Percentiles rank a stretch among this genome's conserved stretches.
Evolutionary conservation across 1,140 invertebrate genomes (phyloP).

Genomic region (Saccostrea cuccullata): DNA sequence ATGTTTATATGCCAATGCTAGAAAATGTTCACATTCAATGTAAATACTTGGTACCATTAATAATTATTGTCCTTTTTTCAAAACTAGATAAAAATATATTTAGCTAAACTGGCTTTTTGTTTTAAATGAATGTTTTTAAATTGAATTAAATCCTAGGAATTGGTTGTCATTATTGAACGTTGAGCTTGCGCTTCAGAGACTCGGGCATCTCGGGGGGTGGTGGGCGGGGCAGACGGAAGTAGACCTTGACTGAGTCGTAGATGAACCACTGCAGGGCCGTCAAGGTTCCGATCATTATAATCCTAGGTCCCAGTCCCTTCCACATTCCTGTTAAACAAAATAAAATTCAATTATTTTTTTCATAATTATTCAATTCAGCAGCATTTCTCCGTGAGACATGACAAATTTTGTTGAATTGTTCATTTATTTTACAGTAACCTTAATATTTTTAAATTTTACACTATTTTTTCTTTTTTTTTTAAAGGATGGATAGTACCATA

Average conservation of each 20-base stretch:
- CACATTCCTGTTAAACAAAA: constrained; percentile 85
- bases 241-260: constrained; percentile 93
- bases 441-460: too few species aligned
- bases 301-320: constrained; percentile 98
- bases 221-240: constrained; percentile 91
- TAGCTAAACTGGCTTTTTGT: not conserved
- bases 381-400: too few species aligned
- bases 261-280: constrained; percentile 99
- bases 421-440: too few species aligned
- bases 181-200: constrained; percentile 83
- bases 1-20: not conserved
- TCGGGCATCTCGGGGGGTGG: constrained; percentile 99
- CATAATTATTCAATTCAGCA: not conserved
- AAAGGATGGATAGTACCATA: too few species aligned
- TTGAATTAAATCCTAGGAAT: constrained; percentile 15
- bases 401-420: too few species aligned
- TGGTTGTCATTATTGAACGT: constrained; percentile 3
- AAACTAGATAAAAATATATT: constrained; percentile 19
- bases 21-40: not conserved
- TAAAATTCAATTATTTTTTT: not conserved
- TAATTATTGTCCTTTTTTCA: not conserved
- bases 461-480: too few species aligned
- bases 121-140: not conserved
- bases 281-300: constrained; percentile 99
- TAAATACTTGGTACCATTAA: not conserved